Base-by-base conservation (phyloP, 2,888 invertebrate genomes). In the Hypena proboscidalis region DNA sequence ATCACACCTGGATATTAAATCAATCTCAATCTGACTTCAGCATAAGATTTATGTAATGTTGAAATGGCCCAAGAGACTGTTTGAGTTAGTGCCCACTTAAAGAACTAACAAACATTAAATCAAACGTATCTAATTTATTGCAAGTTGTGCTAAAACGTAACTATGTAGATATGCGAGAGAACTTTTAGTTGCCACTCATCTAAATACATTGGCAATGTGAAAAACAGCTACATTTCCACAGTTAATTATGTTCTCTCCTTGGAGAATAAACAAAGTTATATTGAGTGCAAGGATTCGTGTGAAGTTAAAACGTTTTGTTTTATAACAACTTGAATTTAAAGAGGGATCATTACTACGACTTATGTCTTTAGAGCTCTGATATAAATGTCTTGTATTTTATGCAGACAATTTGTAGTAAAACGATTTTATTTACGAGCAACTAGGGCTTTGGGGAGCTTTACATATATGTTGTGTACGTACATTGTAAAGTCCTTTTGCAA, bases 401-500 rank as follows among this genome's bases (percentile, higher is more conserved):
- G 45, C 10, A 33, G 27, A 41, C 32, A 37, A 49, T 46, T 53
- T 58, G 37, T 62, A 38, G 25, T 35, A 31, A 38, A 52, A 43
- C 43, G 29, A 58, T 47, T 33, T 35, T 58, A 53, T 61, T 49
- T 48, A 61, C 39, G 50, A 20, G 26, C 26, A 34, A 46, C 17
- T 43, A 36, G 37, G 26, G n/a, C 29, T 43, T 50, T 44, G 32
- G 54, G 45, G 53, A 58, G 54, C 56, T 66, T 67, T 58, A 62
- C 47, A 45, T 52, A 62, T 46, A 45, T 52, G 48, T 40, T 46
- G 49, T 22, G 3, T 40, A 21, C 5, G 15, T 10, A 58, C 64
- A 69, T 65, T 65, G 74, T 69, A 63, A 49, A 19, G 15, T 17
- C 40, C 41, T 48, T 36, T 51, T 53, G 54, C 26, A 29, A 37